Conservation (phyloP, 2,888 invertebrate genomes). For the Dolichopus griseipennis region DNA sequence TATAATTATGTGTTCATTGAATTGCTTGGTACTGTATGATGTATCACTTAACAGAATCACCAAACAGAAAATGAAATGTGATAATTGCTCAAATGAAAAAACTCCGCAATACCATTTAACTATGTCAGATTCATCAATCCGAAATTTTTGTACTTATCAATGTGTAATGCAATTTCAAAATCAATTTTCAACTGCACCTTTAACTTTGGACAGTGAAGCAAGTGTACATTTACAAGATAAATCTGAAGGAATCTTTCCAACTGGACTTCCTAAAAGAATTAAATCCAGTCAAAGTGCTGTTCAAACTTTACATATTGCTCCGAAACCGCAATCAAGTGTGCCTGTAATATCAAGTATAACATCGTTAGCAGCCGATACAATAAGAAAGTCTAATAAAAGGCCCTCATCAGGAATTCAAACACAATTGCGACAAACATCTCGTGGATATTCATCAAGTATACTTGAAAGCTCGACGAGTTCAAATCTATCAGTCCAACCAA, state of each 20-base stretch:
- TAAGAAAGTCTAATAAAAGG: not conserved
- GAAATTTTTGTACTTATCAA: slow-evolving; percentile 74
- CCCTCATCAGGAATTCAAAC: not conserved
- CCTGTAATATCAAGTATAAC: slow-evolving; percentile 60
- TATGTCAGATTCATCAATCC: slow-evolving; percentile 75
- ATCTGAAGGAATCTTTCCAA: slow-evolving; percentile 44
- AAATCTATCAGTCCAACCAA: slow-evolving; percentile 7
- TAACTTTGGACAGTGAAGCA: slow-evolving; percentile 37
- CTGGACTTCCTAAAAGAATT: slow-evolving; percentile 48
- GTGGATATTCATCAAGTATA: slow-evolving; percentile 29
- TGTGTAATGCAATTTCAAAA: slow-evolving; percentile 74
- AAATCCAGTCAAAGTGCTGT: slow-evolving; percentile 26
- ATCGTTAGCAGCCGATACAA: slow-evolving; percentile 46
- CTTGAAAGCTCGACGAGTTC: slow-evolving; percentile 26
- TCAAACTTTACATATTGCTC: slow-evolving; percentile 10
- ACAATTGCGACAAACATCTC: slow-evolving; percentile 19
- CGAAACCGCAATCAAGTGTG: slow-evolving; percentile 32
- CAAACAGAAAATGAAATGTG: slow-evolving; percentile 61
- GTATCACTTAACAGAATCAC: slow-evolving; percentile 69
- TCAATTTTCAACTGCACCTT: slow-evolving; percentile 48
- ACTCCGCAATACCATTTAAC: slow-evolving; percentile 73
- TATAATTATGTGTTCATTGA: slow-evolving; percentile 77
- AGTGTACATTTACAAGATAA: slow-evolving; percentile 21
- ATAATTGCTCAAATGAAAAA: slow-evolving; percentile 59
- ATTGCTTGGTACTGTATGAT: slow-evolving; percentile 75